Base-by-base conservation (phyloP, 2,797 vertebrate genomes). In the Crossoptilon crossoptilon region DNA sequence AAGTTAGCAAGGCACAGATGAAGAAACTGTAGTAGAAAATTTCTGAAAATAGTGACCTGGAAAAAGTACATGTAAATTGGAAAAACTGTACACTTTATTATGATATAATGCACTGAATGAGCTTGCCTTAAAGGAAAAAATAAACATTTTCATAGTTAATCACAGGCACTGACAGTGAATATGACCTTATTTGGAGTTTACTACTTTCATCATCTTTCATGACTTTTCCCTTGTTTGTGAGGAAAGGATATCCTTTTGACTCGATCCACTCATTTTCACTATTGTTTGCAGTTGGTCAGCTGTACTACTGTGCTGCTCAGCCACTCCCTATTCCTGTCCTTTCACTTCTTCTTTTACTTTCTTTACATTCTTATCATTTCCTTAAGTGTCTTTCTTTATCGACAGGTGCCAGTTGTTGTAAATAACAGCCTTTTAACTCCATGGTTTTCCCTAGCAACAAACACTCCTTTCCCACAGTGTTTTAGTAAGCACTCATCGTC, bases 111-210 rank as follows among this genome's bases (percentile, higher is more conserved):
- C 81, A 76, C 93, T 72, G 67, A 94, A 93, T 92, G 88, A 87
- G 86, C 90, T 94, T 96, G 70, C 60, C 51, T 83, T 93, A 62
- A 66, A 70, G 55, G 14, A 76, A 78, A 63, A 29, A 6, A 23
- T 48, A 5, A 37, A 10, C 66, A 21, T 77, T 95, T 93, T 80
- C 27, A 23, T 72, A 69, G 55, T 21, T 84, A 37, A 76, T 90
- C 49, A 81, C 94, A 96, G 96, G 94, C 91, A 90, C 31, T 73
- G 90, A 84, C 93, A 93, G 88, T 75, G 89, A 92, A 91, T 88
- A 75, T 49, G 73, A 14, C 92, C 91, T 96, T 96, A 92, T 60
- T 84, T 91, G 91, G 84, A 91, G 46, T 92, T 94, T 64, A 49
- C 85, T 77, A 53, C 17, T 93, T 91, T 31, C 73, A 77, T 91